Base-by-base conservation (phyloP, 1,140 invertebrate genomes). In the Battus philenor region DNA sequence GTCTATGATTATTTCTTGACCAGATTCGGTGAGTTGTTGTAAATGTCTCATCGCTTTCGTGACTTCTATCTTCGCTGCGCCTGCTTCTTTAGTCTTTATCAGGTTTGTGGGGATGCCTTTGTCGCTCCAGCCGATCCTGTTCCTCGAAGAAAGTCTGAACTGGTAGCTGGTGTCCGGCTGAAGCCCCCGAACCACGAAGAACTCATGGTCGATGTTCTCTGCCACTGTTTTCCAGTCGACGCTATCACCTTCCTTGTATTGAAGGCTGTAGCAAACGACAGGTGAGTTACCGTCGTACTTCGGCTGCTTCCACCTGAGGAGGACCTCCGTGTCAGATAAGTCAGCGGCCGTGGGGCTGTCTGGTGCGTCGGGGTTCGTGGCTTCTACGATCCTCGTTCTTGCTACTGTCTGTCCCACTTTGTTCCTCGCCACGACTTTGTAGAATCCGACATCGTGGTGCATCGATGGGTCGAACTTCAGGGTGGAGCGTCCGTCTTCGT, bases 361-460 rank as follows among this genome's bases (percentile, higher is more conserved):
- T 0, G 96, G 96, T 9, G 93, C 89, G 55, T 91, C 91, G 0
- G 97, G 95, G 5, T 90, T 88, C 36, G 90, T 89, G 6, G 93
- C 91, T 57, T 90, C 73, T 0, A 95, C 90, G n/a, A 95, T 86
- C 43, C 93, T 89, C 1, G 92, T 90, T 47, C 93, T 86, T 0
- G 92, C 89, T 0, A 93, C 89, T 0, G 92, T 94, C 61, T 95
- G 93, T 6, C 93, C 93, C 11, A 93, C 88, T 53, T 92, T 92
- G 65, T 98, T 98, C 11, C 96, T 86, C 0, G 97, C 97, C 1
- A 98, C 95, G 6, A 97, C 96, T 76, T 98, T 99, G 76, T 99
- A 99, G 54, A 96, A 92, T 0, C 98, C 98, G 24, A 93, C 89
- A 77, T 97, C 96, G 54, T 93, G 92, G 51, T 92, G 90, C 33